These are phyloP conservation scores for Sarcophaga carnaria DNA, from an alignment of 2,888 invertebrate species.

Conservation along the genomic window DNA sequence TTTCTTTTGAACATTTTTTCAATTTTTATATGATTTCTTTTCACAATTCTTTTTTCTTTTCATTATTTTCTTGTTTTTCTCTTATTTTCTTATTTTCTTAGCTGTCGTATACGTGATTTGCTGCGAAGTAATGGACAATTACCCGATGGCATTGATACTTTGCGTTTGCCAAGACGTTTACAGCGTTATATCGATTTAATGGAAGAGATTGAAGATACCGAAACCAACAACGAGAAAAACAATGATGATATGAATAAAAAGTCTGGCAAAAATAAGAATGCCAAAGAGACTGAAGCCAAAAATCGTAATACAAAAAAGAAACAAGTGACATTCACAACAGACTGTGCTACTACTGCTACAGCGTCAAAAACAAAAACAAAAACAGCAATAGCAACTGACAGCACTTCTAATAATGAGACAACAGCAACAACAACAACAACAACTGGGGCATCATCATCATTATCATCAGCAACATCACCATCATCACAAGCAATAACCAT, in stretches of 20 bases:
- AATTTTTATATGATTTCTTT: constrained; percentile 34
- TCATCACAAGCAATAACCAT: neutral
- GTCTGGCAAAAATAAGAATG: constrained; percentile 11
- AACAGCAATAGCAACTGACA: neutral
- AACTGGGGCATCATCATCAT: neutral
- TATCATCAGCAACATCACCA: neutral
- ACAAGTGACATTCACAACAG: constrained; percentile 49
- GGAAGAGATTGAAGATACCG: constrained; percentile 82
- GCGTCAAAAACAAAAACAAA: constrained; percentile 3
- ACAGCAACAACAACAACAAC: neutral
- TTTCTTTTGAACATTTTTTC: neutral
- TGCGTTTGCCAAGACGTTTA: constrained; percentile 86
- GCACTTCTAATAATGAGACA: neutral
- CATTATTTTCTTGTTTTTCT: constrained; percentile 7
- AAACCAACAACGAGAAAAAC: constrained; percentile 53
- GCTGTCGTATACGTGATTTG: constrained; percentile 86
- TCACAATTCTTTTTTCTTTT: constrained; percentile 42
- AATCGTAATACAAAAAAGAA: constrained; percentile 53
- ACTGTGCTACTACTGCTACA: constrained; percentile 8
- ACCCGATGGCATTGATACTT: constrained; percentile 87
- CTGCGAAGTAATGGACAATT: constrained; percentile 88
- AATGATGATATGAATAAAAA: constrained; percentile 24
- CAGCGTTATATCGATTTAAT: constrained; percentile 89
- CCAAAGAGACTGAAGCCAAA: constrained; percentile 35
- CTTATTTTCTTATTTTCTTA: constrained; percentile 66